Base-by-base conservation (phyloP, 1,140 invertebrate species). In the Rhynchophorus ferrugineus region DNA sequence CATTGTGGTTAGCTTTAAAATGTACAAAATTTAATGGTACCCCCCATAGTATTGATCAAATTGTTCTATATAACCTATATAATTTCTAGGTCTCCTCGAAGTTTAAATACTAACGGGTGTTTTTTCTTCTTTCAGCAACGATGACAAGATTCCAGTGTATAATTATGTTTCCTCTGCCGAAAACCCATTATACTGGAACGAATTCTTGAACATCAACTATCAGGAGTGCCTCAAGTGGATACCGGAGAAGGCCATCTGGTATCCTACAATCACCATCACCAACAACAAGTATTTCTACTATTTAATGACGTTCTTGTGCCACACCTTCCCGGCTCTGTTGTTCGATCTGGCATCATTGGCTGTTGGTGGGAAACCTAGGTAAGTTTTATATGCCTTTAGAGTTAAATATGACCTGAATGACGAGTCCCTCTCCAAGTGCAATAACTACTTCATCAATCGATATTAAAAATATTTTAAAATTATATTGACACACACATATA, bases 121-220 rank as follows among this genome's bases (percentile, higher is more conserved):
- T 44, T 43, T 34, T 58, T 60, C 22, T 33, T 46, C 44, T 67
- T 66, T 22, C 56, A 77, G 75, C 8, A 70, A 71, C 29, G 62
- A 55, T 1, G 60, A 67, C n/a, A 62, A 64, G 14, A 76, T 78
- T n/a, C 70, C 79, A 2, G 80, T 86, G 22, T 86, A 84, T 67
- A 86, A 88, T 64, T 86, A 80, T 62, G 81, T 85, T 1, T 83
- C 82, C 3, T 81, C 78, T 3, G 64, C 69, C 1, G 79, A 85
- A 37, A 84, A 84, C 57, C 79, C 78, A 16, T 69, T 87, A 7
- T 81, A 77, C 2, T 87, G 83, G 82, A 61, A 71, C 0, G 74
- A 82, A 21, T 85, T 81, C 60, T 70, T 72, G 54, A 45, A 66
- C 2, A 66, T 73, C 2, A 78, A 77, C 52, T 60, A 73, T 37